Conservation (phyloP, 2,888 invertebrate species). For the Megalurothrips usitatus region DNA sequence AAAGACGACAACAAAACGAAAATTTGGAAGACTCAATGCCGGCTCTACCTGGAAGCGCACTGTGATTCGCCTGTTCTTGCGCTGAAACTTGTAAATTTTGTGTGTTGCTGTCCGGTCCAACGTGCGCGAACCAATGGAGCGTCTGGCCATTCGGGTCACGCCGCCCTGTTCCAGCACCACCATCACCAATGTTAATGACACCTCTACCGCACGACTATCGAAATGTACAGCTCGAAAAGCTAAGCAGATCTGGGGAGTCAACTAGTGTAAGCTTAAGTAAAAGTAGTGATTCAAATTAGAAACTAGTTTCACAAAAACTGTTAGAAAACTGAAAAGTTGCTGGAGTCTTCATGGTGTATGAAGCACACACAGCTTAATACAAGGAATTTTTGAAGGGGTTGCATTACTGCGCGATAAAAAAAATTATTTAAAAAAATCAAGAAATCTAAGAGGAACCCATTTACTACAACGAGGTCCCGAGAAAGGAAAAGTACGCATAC, state of each 20-base stretch:
- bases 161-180: conserved; percentile 8
- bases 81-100: neutral
- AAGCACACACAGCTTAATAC: neutral
- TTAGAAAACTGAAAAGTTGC: neutral
- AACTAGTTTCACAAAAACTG: neutral
- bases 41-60: conserved; percentile 16
- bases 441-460: neutral
- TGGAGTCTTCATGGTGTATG: neutral
- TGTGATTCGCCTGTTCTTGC: conserved; percentile 13
- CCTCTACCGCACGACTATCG: neutral
- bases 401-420: neutral
- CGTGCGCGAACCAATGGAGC: conserved; percentile 41
- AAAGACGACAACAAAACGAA: neutral
- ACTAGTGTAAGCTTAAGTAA: neutral
- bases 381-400: neutral
- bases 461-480: neutral
- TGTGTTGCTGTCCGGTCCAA: conserved; percentile 38
- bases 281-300: neutral
- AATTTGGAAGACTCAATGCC: neutral
- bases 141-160: conserved; percentile 35
- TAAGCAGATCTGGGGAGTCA: neutral
- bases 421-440: neutral
- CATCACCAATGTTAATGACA: conserved; percentile 11
- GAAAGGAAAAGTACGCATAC: neutral
- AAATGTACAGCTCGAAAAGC: neutral